Percentiles rank a stretch among this genome's conserved stretches.
phyloP scores from a whole-genome alignment of 2,797 vertebrate species.

The Sarcoramphus papa region DNA sequence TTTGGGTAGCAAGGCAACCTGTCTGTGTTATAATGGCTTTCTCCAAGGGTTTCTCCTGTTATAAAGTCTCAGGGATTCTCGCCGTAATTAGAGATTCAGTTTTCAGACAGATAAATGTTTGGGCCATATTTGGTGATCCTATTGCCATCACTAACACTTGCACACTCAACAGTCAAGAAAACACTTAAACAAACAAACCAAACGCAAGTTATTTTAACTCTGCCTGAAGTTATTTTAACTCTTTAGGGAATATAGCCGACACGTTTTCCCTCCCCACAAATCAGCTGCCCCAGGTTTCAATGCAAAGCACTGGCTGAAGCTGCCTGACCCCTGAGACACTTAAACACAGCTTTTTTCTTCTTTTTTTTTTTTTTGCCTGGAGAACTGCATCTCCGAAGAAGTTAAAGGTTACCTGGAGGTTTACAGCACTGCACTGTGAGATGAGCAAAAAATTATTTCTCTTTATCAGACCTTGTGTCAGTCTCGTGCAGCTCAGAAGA shows the following conservation, averaged over 20 bases:
- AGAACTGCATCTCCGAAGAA: neutral
- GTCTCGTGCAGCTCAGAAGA: neutral
- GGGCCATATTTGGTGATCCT: neutral
- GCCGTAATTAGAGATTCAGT: neutral
- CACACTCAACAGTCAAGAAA: neutral
- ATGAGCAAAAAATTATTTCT: neutral
- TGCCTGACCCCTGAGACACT: neutral
- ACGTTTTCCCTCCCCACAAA: neutral
- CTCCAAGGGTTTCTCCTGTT: neutral
- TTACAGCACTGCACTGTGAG: neutral
- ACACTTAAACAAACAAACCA: neutral
- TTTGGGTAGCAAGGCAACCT: neutral
- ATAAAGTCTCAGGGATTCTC: neutral
- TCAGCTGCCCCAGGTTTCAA: neutral
- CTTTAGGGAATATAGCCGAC: neutral
- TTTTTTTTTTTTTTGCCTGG: too few relatives aligned
- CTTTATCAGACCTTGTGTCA: neutral
- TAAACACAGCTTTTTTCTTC: neutral
- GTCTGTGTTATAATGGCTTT: accelerated
- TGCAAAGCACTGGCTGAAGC: neutral
- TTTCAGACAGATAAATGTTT: neutral
- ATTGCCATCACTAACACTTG: neutral
- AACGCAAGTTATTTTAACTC: neutral
- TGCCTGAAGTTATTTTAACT: neutral
- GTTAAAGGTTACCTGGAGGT: neutral